Evolutionary conservation across 2,113 vertebrate species (phyloP).

Genomic region (Muntiacus muntjak): DNA sequence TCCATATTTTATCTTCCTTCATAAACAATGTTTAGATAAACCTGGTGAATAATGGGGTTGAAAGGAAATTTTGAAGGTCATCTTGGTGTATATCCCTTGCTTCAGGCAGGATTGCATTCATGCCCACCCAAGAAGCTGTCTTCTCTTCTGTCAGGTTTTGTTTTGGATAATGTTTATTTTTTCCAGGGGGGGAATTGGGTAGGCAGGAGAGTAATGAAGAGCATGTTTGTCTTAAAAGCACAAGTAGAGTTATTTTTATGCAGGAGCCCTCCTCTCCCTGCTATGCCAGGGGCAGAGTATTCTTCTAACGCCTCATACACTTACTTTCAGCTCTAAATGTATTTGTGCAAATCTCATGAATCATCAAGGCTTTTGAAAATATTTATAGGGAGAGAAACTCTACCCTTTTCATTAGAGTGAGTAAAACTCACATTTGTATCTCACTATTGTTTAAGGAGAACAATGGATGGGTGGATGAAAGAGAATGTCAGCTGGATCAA

Average conservation of each 20-base stretch:
- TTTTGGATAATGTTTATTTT: constrained; percentile 54
- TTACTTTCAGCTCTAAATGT: constrained; percentile 64
- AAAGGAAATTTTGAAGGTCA: constrained; percentile 62
- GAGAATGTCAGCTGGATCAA: constrained; percentile 66
- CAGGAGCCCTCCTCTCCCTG: constrained; percentile 31
- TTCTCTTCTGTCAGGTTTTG: constrained; percentile 42
- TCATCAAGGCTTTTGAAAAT: constrained; percentile 77
- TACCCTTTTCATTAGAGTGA: constrained; percentile 72
- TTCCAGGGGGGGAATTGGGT: not conserved
- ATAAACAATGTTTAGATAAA: constrained; percentile 63
- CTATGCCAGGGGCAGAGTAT: constrained; percentile 52
- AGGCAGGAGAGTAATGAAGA: constrained; percentile 36
- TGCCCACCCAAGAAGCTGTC: constrained; percentile 65
- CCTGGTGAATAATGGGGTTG: constrained; percentile 12
- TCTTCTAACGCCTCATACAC: constrained; percentile 49
- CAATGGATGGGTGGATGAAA: constrained; percentile 70
- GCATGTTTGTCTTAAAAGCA: constrained; percentile 45
- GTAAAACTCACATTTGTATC: constrained; percentile 63
- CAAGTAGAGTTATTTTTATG: constrained; percentile 58
- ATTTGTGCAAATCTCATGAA: constrained; percentile 74
- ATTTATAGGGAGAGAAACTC: constrained; percentile 72
- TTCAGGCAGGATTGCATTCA: constrained; percentile 29
- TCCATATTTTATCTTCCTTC: constrained; percentile 53
- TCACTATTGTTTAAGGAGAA: constrained; percentile 53
- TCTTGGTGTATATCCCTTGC: not conserved